Percentiles rank a stretch among this genome's conserved stretches.
Conservation (phyloP, 2,888 invertebrate genomes). For the Polyommatus icarus region DNA sequence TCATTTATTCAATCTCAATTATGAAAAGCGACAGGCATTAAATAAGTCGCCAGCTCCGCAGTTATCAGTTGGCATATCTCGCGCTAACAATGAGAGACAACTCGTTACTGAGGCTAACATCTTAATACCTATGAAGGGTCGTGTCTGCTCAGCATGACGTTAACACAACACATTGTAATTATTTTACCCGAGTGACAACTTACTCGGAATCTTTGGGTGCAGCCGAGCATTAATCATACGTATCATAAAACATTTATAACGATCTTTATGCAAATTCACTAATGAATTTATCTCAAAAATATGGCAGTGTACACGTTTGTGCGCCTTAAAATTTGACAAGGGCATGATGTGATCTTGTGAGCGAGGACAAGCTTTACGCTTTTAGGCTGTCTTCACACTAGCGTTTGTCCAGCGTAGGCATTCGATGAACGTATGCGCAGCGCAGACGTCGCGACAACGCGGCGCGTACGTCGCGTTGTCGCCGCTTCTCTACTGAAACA, state of each 20-base stretch:
- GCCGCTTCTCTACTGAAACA: no score
- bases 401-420: no score
- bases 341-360: background rate
- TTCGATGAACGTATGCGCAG: no score
- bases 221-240: conserved; percentile 32
- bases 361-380: background rate
- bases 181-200: conserved; percentile 70
- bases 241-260: conserved; percentile 36
- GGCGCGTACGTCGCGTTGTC: no score
- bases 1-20: conserved; percentile 42
- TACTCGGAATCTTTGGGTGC: conserved; percentile 55
- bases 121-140: conserved; percentile 71
- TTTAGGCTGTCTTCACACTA: no score
- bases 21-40: conserved; percentile 73
- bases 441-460: no score
- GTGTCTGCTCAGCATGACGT: conserved; percentile 75
- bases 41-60: conserved; percentile 68
- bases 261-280: conserved; percentile 21
- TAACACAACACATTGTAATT: conserved; percentile 64
- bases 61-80: conserved; percentile 70
- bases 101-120: conserved; percentile 63
- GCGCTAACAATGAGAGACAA: conserved; percentile 63
- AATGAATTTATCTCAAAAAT: conserved; percentile 16
- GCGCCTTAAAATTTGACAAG: background rate
- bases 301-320: conserved; percentile 6